A percentile compares a stretch with the other conserved stretches of the same genome.
phyloP scores from a whole-genome alignment of 2,113 vertebrate genomes.

The Rhineura floridana region DNA sequence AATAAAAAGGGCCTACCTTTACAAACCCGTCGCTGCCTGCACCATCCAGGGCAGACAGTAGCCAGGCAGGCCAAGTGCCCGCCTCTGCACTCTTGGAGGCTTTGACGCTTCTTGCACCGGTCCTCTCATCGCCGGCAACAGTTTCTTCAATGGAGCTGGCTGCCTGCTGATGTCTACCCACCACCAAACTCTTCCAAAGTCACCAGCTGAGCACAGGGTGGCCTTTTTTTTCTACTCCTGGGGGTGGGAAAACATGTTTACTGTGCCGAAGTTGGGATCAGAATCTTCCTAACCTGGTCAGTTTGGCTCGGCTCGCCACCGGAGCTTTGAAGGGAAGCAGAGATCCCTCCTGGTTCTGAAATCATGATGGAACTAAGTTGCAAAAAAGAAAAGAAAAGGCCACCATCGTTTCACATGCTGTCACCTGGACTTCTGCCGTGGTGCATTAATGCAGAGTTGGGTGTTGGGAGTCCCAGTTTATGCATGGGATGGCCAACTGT shows the following conservation, averaged over 20 bases:
- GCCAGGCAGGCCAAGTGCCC: background rate
- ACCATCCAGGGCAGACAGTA: background rate
- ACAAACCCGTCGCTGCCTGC: background rate
- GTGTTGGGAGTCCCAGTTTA: background rate
- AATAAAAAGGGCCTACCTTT: background rate
- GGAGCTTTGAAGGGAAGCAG: no score
- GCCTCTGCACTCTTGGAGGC: background rate
- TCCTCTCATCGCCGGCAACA: background rate
- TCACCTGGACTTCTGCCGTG: background rate
- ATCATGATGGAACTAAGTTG: background rate
- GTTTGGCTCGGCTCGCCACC: background rate
- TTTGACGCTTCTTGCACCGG: background rate
- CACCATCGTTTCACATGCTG: background rate
- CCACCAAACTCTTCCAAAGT: no score
- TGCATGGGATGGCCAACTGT: no score
- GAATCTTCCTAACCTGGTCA: background rate
- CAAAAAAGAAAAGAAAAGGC: no score
- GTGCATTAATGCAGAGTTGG: background rate
- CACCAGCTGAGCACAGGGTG: background rate
- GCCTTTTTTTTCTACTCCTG: no score
- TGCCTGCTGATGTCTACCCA: background rate
- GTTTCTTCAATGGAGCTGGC: background rate
- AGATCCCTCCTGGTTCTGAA: background rate
- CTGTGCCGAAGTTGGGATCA: background rate
- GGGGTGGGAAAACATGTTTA: background rate